A percentile compares a stretch with the other conserved stretches of the same genome.
These are phyloP conservation scores for Odobenus rosmarus DNA, from an alignment of 2,113 vertebrate species.

Conservation along the genomic window DNA sequence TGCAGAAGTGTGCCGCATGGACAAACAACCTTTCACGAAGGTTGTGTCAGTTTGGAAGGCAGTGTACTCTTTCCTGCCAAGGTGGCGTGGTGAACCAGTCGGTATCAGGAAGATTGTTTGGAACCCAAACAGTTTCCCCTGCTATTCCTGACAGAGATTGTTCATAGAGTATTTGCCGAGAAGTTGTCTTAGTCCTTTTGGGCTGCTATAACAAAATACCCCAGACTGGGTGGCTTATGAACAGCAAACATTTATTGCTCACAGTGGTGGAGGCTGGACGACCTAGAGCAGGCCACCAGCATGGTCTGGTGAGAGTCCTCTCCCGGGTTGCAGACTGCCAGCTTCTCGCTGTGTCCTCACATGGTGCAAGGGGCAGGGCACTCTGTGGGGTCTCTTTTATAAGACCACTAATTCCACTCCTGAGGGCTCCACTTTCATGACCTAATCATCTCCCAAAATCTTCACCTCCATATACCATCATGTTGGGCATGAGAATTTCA, in stretches of 20 bases:
- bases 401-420: not conserved
- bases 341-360: not conserved
- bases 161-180: not conserved
- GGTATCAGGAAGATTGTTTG: not conserved
- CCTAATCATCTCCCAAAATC: not conserved
- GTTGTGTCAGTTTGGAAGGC: not conserved
- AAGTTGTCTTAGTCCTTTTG: not conserved
- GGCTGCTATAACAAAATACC: not conserved
- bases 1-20: not conserved
- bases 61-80: not conserved
- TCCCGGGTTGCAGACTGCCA: not conserved
- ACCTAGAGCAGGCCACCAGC: not conserved
- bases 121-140: not conserved
- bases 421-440: not conserved
- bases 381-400: not conserved
- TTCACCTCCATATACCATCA: not conserved
- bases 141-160: not conserved
- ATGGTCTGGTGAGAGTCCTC: not conserved
- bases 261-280: not conserved
- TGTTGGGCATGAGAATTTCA: not conserved
- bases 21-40: not conserved
- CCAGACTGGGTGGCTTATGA: not conserved
- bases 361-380: not conserved
- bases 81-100: not conserved
- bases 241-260: not conserved